Base-by-base conservation (phyloP, 2,797 vertebrate genomes). In the Phataginus tricuspis region DNA sequence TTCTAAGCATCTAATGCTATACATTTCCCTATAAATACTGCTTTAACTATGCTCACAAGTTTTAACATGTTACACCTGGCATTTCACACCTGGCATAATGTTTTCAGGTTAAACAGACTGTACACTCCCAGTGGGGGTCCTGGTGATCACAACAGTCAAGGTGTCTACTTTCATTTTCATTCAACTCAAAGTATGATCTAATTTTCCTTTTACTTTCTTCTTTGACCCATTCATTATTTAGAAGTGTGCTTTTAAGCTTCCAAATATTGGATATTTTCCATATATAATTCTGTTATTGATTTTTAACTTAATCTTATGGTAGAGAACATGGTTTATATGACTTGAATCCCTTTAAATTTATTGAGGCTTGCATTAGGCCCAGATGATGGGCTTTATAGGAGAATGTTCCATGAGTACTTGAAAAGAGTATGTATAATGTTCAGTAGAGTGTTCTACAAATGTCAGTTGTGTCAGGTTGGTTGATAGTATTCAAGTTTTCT, bases 261-360 rank as follows among this genome's bases (percentile, higher is more conserved):
- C 77, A 83, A 64, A 55, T 83, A 63, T 39, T 64, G 31, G 63
- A 37, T 15, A 49, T 51, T 94, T 71, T 72, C 39, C 39, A 34
- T 57, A 29, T 68, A 45, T 61, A 25, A 82, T 61, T 68, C 9
- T 66, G 14, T 82, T 86, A 72, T 5, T 92, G 13, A 86, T 85
- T 88, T 91, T 91, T 63, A 94, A 92, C 53, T 84, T 86, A 75
- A 92, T 68, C 25, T 23, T 27, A 61, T 82, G 23, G 49, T 45
- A 74, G 29, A 92, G 51, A 83, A 95, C 11, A 86, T 59, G 85
- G 21, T n/a, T 61, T 86, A 21, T 57, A 49, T 78, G 25, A 96
- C 23, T 37, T 63, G 42, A 90, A 68, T 72, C 37, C 63, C 31
- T 88, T 45, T 51, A 89, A 64, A 18, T 68, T 23, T 88, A 90